These are phyloP conservation scores for Lytechinus pictus DNA, from an alignment of 35 echinoderm and acorn worm species.

Conservation along the genomic window DNA sequence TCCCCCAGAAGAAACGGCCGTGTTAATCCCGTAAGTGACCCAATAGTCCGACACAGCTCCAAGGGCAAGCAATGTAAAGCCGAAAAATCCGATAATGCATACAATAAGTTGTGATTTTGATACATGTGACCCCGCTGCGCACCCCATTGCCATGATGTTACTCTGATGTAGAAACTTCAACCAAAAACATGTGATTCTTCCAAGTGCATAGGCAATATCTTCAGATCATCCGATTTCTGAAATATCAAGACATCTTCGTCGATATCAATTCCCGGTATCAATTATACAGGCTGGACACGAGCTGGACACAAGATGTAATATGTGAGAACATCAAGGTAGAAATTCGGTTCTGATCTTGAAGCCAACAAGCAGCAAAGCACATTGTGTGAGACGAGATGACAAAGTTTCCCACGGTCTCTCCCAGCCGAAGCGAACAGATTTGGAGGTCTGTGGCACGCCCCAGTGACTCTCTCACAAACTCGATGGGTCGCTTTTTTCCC, in stretches of 20 bases:
- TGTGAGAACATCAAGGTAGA: neutral
- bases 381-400: neutral
- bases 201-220: neutral
- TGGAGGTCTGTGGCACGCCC: conserved; percentile 34
- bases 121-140: conserved; percentile 29
- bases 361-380: neutral
- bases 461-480: conserved; percentile 22
- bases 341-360: neutral
- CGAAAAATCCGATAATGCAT: conserved; percentile 28
- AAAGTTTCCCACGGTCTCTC: conserved; percentile 41
- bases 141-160: conserved; percentile 21
- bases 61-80: conserved; percentile 36
- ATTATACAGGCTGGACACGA: neutral
- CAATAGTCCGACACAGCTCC: conserved; percentile 39
- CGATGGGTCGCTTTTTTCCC: neutral
- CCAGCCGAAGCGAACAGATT: conserved; percentile 28
- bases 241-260: neutral
- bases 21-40: conserved; percentile 32
- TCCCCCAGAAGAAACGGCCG: neutral
- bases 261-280: neutral
- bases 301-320: neutral
- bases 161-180: neutral
- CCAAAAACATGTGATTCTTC: neutral
- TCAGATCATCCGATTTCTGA: neutral
- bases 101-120: conserved; percentile 37